phyloP scores from a whole-genome alignment of 2,888 invertebrate species.

The Callyntrura guangdongensis region DNA sequence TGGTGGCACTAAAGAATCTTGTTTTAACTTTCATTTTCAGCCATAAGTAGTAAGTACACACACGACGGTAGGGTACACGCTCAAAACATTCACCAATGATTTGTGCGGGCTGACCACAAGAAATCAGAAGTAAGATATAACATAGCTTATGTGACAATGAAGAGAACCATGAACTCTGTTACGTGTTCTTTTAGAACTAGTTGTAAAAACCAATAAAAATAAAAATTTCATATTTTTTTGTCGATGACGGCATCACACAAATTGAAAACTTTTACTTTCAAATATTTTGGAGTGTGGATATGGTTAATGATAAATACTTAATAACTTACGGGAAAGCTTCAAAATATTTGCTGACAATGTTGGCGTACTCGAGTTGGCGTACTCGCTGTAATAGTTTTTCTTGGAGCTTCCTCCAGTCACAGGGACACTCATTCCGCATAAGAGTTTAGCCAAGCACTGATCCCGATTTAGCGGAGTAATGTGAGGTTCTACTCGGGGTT shows the following conservation, averaged over 20 bases:
- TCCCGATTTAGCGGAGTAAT: conserved; percentile 75
- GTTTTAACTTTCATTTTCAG: conserved; percentile 74
- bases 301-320: not conserved
- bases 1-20: conserved; percentile 30
- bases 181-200: not conserved
- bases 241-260: not conserved
- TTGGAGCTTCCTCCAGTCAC: conserved; percentile 76
- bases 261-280: conserved; percentile 58
- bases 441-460: conserved; percentile 77
- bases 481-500: conserved; percentile 75
- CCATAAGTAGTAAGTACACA: not conserved
- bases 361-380: conserved; percentile 78
- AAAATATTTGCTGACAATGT: conserved; percentile 77
- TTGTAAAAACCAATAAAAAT: not conserved
- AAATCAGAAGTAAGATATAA: not conserved
- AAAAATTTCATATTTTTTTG: not conserved
- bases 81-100: not conserved
- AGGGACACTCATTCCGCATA: conserved; percentile 81
- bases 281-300: not conserved
- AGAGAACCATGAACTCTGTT: conserved; percentile 41
- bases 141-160: not conserved
- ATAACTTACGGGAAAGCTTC: conserved; percentile 80
- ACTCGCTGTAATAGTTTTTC: conserved; percentile 76
- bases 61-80: not conserved
- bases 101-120: conserved; percentile 18